These are phyloP conservation scores for Fulmarus glacialis DNA, from an alignment of 2,113 vertebrate genomes.

Conservation along the genomic window DNA sequence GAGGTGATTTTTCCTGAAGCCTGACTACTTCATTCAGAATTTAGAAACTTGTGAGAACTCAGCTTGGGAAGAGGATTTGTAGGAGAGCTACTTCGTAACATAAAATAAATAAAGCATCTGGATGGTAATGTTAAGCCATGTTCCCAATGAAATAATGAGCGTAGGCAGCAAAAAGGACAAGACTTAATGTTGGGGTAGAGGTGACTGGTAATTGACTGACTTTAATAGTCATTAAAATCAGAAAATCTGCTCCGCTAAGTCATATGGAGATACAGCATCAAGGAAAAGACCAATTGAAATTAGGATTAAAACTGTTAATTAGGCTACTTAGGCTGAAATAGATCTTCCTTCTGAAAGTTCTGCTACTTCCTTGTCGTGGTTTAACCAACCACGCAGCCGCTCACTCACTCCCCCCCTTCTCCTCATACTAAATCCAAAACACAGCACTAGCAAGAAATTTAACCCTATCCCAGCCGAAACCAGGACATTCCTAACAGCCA, in stretches of 20 bases:
- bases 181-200: background rate
- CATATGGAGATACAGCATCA: background rate
- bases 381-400: too few species aligned
- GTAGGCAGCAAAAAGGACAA: background rate
- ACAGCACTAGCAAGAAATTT: too few species aligned
- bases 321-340: background rate
- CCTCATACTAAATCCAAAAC: too few species aligned
- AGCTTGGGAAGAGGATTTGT: background rate
- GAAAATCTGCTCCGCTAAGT: background rate
- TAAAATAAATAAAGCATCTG: background rate
- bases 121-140: background rate
- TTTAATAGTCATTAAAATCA: background rate
- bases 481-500: fast-evolving
- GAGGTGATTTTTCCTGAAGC: background rate
- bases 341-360: background rate
- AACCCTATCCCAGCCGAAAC: too few species aligned
- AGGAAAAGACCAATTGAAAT: background rate
- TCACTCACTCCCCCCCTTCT: too few species aligned
- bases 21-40: background rate
- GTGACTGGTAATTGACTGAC: background rate
- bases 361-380: too few species aligned
- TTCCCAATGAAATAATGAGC: background rate
- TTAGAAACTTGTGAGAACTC: background rate
- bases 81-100: background rate
- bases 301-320: background rate